phyloP scores from a whole-genome alignment of 2,888 invertebrate genomes.

The Scaptomyza reducta region DNA sequence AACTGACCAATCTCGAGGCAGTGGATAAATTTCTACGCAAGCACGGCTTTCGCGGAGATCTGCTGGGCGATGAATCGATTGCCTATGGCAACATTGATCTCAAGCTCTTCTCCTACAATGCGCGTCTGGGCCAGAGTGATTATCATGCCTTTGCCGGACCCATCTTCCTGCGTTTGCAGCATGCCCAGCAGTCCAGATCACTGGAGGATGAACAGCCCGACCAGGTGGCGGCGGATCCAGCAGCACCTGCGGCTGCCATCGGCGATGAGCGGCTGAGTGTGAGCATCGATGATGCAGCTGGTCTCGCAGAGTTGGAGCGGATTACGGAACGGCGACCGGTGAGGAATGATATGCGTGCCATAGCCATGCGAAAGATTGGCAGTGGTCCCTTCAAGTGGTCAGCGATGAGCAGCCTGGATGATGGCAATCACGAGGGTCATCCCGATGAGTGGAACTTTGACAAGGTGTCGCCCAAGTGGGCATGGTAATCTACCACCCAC shows the following conservation, averaged over 20 bases:
- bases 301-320: constrained; percentile 81
- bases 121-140: constrained; percentile 79
- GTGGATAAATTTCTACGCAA: constrained; percentile 81
- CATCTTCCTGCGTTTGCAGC: constrained; percentile 81
- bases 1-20: constrained; percentile 80
- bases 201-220: constrained; percentile 23
- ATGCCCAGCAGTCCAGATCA: constrained; percentile 44
- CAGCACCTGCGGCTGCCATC: constrained; percentile 63
- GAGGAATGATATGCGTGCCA: constrained; percentile 82
- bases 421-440: constrained; percentile 82
- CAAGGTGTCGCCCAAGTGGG: constrained; percentile 83
- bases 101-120: constrained; percentile 83
- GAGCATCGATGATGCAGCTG: constrained; percentile 78
- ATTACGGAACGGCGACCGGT: constrained; percentile 82
- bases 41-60: constrained; percentile 83
- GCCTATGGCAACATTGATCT: constrained; percentile 84
- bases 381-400: constrained; percentile 84
- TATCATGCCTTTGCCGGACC: constrained; percentile 84
- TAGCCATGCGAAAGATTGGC: constrained; percentile 74
- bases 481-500: constrained; percentile 73
- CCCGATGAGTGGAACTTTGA: constrained; percentile 84
- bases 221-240: constrained; percentile 24
- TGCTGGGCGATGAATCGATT: constrained; percentile 81
- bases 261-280: constrained; percentile 79
- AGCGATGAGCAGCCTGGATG: constrained; percentile 67